Base-by-base conservation (phyloP, 2,888 invertebrate species). In the Catocala nupta region DNA sequence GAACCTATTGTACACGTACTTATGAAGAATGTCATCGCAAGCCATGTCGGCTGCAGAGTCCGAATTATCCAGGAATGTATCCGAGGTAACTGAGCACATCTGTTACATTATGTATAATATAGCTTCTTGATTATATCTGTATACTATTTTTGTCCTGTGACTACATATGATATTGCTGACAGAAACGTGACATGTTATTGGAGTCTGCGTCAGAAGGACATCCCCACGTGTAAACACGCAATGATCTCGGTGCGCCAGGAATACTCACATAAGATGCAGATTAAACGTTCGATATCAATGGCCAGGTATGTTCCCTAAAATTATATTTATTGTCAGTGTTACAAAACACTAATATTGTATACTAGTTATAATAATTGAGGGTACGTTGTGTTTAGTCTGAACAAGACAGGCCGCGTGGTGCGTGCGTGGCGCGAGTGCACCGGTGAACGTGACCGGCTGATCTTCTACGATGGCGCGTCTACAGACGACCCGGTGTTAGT, bases 101-200 rank as follows among this genome's bases (percentile, higher is more conserved):
- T 39, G 36, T 39, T 39, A 39, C 36, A 39, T 39, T 39, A 8
- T 39, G 8, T 8, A 39, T 5, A 7, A 5, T 9, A 39, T 39
- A 7, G 36, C 9, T 39, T 39, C 8, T 8, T 39, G 6, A 8
- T 6, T 8, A 39, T 1, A 8, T 39, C 9, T 39, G 36, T 7
- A 36, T 7, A 36, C 36, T 36, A 36, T 7, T 36, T 36, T 36
- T 8, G 8, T 16, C 36, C 36, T 8, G 36, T 36, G 36, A 36
- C 36, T 36, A 36, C 1, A 42, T 33, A n/a, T 42, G 34, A 13
- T 34, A n/a, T 52, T 43, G 1, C 56, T 39, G 5, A n/a, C 79
- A 91, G 98, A 72, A 98, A 98, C 91, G 98, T 98, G 33, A 97
- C 98, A 65, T 99, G 99, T 90, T 97, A 97, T 88, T 98, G 98